phyloP scores from a whole-genome alignment of 2,113 vertebrate genomes.

The Otus sunia region DNA sequence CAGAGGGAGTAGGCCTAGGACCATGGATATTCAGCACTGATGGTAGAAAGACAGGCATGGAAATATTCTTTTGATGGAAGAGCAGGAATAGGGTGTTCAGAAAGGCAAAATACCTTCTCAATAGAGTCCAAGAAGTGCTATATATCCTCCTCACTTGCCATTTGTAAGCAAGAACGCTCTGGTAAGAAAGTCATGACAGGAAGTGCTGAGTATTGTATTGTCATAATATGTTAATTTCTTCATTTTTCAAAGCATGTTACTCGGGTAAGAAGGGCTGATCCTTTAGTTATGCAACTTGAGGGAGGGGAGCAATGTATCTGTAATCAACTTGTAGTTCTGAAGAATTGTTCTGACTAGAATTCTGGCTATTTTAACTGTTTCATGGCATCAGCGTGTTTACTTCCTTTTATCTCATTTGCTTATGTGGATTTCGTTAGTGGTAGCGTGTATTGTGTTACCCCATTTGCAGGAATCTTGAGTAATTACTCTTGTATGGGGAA shows the following conservation, averaged over 20 bases:
- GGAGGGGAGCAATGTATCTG: not conserved
- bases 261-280: not conserved
- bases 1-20: not conserved
- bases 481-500: not conserved
- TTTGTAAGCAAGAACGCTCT: not conserved
- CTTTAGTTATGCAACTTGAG: not conserved
- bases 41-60: not conserved
- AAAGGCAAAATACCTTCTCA: not conserved
- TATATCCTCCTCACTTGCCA: not conserved
- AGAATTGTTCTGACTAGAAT: not conserved
- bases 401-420: not conserved
- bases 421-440: not conserved
- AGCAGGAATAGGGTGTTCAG: not conserved
- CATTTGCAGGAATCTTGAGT: not conserved
- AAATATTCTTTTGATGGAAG: not conserved
- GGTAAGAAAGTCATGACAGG: not conserved
- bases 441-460: not conserved
- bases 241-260: not conserved
- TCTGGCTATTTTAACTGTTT: not conserved
- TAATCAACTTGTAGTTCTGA: not conserved
- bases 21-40: not conserved
- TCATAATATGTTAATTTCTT: not conserved
- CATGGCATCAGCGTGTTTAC: not conserved
- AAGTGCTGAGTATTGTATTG: not conserved
- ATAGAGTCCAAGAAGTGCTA: not conserved